Evolutionary conservation across 2,113 vertebrate genomes (phyloP), one percentile per base, ranked within the genome.

Genomic region (Serilophus lunatus): DNA sequence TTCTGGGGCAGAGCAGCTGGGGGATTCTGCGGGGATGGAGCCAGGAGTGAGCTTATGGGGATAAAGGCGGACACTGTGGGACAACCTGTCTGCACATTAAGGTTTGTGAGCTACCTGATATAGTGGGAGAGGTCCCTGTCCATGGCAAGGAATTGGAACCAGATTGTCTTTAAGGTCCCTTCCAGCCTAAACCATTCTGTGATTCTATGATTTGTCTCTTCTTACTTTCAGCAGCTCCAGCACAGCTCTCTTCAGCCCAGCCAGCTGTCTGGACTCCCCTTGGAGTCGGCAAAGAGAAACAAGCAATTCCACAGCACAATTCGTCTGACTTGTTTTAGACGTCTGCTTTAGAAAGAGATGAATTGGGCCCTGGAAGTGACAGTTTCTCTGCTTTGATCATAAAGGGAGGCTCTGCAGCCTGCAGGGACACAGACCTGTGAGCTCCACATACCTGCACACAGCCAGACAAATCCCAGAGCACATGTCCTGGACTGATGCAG

Each of bases 231-330:
- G 53, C 56, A 84, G 60, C 71, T 61, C 50, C 22, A 35, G 42
- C 54, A 11, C 42, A 42, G 59, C 19, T 23, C 13, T 33, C 64
- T 59, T 36, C 64, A 81, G 82, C 79, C 4, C 3, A 77, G 45
- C 19, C 74, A 44, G 50, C 68, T 83, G 50, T 23, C 64, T 50
- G 7, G 51, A 38, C 76, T 86, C 53, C 54, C 35, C 26, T 50
- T 92, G 36, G 3, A 51, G 47, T 3, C 26, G 18, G 71, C 57
- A 71, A 90, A 95, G 59, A 90, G 90, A 88, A 96, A 86, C 64
- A 93, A 88, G 60, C 86, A 66, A 66, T 81, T 92, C 68, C 56
- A 54, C 68, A 66, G 76, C 51, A 88, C 94, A 82, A 86, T 94
- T 83, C 76, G 36, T 94, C 88, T 74, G 64, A 44, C 79, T 90